Conservation (phyloP, 2,888 invertebrate species). For the Ectemnius continuus region DNA sequence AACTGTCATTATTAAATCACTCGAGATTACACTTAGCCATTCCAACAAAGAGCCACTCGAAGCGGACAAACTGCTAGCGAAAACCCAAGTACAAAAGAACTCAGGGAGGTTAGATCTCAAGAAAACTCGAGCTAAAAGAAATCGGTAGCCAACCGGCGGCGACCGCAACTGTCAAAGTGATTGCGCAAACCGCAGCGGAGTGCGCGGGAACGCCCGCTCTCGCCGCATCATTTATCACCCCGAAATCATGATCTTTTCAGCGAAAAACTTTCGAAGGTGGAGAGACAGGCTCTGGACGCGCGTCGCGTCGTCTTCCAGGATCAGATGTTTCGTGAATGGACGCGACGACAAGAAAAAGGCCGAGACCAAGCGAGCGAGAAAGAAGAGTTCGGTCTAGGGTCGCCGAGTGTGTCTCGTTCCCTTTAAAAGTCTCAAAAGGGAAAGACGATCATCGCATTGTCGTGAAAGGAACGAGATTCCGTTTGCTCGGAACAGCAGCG, state of each 20-base stretch:
- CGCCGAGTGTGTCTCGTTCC: slow-evolving; percentile 43
- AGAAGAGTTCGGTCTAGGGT: background rate
- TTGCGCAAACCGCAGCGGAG: slow-evolving; percentile 27
- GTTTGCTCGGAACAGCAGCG: slow-evolving; percentile 60
- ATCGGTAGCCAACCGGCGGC: no score
- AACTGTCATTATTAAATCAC: no score
- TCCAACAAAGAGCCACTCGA: no score
- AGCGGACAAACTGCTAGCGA: no score
- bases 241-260: no score
- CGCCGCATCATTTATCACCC: no score
- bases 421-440: slow-evolving; percentile 52
- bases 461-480: slow-evolving; percentile 60
- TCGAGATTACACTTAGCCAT: no score
- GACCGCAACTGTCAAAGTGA: slow-evolving; percentile 6
- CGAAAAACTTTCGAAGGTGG: no score
- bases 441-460: slow-evolving; percentile 60
- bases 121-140: no score
- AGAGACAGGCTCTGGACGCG: no score
- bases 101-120: no score
- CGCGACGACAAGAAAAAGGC: background rate
- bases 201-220: slow-evolving; percentile 7
- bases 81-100: no score
- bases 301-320: slow-evolving; percentile 4
- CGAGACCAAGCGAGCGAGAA: slow-evolving; percentile 5
- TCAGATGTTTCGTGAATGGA: slow-evolving; percentile 45